Base-by-base conservation (phyloP, 1,140 invertebrate species). In the Aphelenchoides fujianensis region DNA sequence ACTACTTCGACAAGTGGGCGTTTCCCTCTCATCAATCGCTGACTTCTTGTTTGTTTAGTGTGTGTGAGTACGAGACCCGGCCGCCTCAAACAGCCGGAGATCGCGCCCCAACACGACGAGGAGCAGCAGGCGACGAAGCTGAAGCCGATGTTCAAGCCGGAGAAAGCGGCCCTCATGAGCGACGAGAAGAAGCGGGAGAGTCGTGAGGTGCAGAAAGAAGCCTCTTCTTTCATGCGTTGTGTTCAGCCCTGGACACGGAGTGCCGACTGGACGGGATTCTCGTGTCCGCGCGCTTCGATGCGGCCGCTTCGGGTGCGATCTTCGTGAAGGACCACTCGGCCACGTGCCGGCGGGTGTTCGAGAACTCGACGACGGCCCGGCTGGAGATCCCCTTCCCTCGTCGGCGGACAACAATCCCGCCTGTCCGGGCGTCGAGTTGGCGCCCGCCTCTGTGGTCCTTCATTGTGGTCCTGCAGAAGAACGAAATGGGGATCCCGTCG, bases 1-100 rank as follows among this genome's bases (percentile, higher is more conserved):
- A 82, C 53, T 82, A 82, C 63, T 82, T 80, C 52, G 81, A 82
- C 66, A 82, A 82, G n/a, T 76, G 70, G 3, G 64, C 66, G 12
- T 36, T 70, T 28, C 36, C 66, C 37, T 55, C 37, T 28, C 37
- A 71, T n/a, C n/a, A n/a, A n/a, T n/a, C n/a, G n/a, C 16, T 37
- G 55, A 30, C 27, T 69, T 9, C 27, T 67, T 12, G 48, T 41
- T 30, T 34, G 55, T 27, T 48, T 48, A 48, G 7, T n/a, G 68
- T 84, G 23, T 84, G 82, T 64, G 82, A 83, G 35, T 55, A 74
- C 48, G 36, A 41, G 27, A 23, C 32, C 9, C 30, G 32, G 9
- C 70, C 69, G 31, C 12, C 63, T 12, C 37, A 72, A 54, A 52
- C 68, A 69, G 16, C 68, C 67, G 3, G 32, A 71, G 2, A 37